phyloP scores from a whole-genome alignment of 2,797 vertebrate species.

The Myotis pilosus region DNA sequence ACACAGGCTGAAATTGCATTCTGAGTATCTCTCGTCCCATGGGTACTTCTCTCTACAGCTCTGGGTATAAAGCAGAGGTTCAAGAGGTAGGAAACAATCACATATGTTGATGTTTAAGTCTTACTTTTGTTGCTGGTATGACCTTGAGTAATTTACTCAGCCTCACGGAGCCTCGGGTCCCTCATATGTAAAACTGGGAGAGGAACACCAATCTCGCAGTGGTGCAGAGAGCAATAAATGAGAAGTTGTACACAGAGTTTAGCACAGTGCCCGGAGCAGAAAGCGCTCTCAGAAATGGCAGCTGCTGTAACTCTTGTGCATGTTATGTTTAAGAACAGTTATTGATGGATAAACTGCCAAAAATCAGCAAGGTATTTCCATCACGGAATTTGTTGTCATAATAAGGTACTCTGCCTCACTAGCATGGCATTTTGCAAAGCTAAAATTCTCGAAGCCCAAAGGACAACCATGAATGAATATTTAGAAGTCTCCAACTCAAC shows the following conservation, averaged over 20 bases:
- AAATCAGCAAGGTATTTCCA: slow-evolving; percentile 4
- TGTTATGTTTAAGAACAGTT: slow-evolving; percentile 1
- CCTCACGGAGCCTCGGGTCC: neutral
- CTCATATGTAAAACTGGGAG: neutral
- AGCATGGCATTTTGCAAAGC: neutral
- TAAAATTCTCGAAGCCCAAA: neutral
- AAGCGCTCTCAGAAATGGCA: neutral
- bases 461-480: slow-evolving; percentile 1
- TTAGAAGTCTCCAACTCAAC: neutral
- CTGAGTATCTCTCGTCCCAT: neutral
- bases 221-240: neutral
- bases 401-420: neutral
- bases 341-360: neutral
- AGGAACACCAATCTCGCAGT: neutral
- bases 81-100: neutral
- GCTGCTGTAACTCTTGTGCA: neutral
- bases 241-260: neutral
- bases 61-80: neutral
- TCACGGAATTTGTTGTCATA: neutral
- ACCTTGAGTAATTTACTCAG: neutral
- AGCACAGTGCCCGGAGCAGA: neutral
- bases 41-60: neutral
- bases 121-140: neutral
- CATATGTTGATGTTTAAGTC: neutral
- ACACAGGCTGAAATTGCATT: neutral